Evolutionary conservation across 2,888 invertebrate genomes (phyloP).

Genomic region (Eupithecia subfuscata): DNA sequence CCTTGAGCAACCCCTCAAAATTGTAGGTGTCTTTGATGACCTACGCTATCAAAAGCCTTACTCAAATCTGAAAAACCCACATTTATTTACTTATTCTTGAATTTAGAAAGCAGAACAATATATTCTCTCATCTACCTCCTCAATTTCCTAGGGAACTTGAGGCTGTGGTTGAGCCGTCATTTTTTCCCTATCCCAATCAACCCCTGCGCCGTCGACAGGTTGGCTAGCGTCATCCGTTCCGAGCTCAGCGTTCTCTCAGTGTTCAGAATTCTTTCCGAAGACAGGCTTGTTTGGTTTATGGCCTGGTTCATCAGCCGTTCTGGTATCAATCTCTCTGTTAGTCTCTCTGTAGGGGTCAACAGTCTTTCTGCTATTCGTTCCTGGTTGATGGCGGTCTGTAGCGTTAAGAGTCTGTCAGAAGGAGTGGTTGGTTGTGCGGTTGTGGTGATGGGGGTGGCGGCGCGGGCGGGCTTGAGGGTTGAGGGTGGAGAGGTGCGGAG

Average conservation of each 20-base stretch:
- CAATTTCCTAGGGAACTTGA: conserved; percentile 67
- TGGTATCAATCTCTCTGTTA: conserved; percentile 1
- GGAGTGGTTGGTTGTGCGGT: conserved; percentile 46
- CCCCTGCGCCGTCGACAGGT: conserved; percentile 72
- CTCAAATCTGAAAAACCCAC: conserved; percentile 5
- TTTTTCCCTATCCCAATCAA: conserved; percentile 77
- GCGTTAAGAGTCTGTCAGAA: conserved; percentile 55
- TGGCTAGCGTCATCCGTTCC: conserved; percentile 71
- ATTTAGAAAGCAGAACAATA: neutral
- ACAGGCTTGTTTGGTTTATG: conserved; percentile 28
- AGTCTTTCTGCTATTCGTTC: conserved; percentile 25
- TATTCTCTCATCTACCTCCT: conserved; percentile 53
- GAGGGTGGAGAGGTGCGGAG: conserved; percentile 74
- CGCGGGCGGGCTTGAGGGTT: conserved; percentile 64
- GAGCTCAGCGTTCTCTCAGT: conserved; percentile 56
- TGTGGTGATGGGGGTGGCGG: conserved; percentile 64
- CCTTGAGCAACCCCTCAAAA: conserved; percentile 16
- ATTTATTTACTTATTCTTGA: neutral
- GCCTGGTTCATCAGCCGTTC: conserved; percentile 4
- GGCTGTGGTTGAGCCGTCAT: conserved; percentile 75
- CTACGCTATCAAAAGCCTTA: conserved; percentile 14
- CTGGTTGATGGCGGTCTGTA: conserved; percentile 24
- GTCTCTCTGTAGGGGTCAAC: neutral
- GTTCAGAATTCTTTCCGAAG: conserved; percentile 60
- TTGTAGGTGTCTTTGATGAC: neutral